Base-by-base conservation (phyloP, 1,140 invertebrate species). In the Ips typographus region DNA sequence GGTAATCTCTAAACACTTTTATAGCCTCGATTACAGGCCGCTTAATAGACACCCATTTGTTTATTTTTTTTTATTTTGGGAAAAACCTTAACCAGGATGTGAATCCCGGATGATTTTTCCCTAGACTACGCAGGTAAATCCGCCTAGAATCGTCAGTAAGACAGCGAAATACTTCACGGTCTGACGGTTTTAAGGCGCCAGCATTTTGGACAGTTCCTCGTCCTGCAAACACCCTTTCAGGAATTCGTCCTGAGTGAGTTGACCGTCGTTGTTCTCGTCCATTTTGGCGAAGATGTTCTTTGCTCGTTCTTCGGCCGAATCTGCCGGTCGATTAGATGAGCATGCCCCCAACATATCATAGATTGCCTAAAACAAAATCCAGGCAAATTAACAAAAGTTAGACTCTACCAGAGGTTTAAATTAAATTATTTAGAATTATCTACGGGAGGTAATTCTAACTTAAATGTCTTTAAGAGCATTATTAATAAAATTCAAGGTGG, bases 241-340 rank as follows among this genome's bases (percentile, higher is more conserved):
- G 83, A 99, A 99, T 84, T 99, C 98, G 71, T 99, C 94, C 83
- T 98, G 94, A 51, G 96, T 98, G 76, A 99, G 86, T 80, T 98
- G 95, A 53, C 96, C 96, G 83, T 99, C 97, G 82, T 95, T 95
- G 85, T 99, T 98, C 80, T 95, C 92, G 80, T 99, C 97, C 96
- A 99, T 98, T 83, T 98, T 98, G 55, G 94, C 93, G 83, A 99
- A 99, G 73, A 99, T 99, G 82, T 96, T 98, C 83, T 96, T 95
- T 68, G 97, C 96, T 73, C 97, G 86, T 79, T 98, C 95, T 79
- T 98, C 94, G 7, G 98, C 95, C 22, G 92, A 94, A 81, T 95
- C 94, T 47, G 92, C 91, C 39, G 94, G 93, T 74, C 93, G 85
- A 83, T 95, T 96, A 80, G 93, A 94, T 74, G 94, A 95, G 84